Evolutionary conservation across 92 coral and sea anemone genomes (phyloP), one percentile per base, ranked within the genome.

Genomic region (Porites rus): DNA sequence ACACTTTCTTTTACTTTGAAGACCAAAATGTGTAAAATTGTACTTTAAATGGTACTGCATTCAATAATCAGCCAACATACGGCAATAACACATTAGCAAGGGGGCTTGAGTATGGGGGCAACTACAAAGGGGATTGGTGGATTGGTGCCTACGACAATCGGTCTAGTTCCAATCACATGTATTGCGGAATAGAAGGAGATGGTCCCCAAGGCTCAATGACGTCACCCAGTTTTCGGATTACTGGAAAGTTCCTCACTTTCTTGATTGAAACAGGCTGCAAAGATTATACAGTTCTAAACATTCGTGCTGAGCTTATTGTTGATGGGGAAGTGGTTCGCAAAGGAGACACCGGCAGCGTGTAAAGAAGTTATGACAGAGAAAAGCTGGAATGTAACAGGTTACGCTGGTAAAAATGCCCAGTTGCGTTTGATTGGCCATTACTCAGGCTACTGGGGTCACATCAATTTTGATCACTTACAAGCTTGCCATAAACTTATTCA

Each of bases 381-480:
- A 21, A 66, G 25, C 53, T 91, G 88, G 80, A 28, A 88, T 43
- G 94, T 88, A 8, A 43, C 72, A 10, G 81, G 63, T 4, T 83
- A 65, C 46, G 31, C 11, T 11, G 88, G 91, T 28, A 69, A 67
- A 60, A 14, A 22, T 25, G 94, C 89, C 17, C 83, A 75, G 52
- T 24, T 91, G 18, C 78, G 87, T 24, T 12, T 88, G 54, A 51
- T 91, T 64, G 94, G 79, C 25, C 9, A 13, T 16, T 17, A 18
- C 8, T 46, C 72, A n/a, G 65, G 59, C 2, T 2, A 3, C 38
- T 91, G 94, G 92, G 89, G 86, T n/a, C 85, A 83, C 24, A 91
- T 91, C 2, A 91, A 78, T 52, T 88, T 88, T 60, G 94, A 91
- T 65, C 82, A 91, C 61, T 50, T 66, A 88, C 1, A 75, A 54